Base-by-base conservation (phyloP, 1,140 invertebrate genomes). In the Subanguina moxae region DNA sequence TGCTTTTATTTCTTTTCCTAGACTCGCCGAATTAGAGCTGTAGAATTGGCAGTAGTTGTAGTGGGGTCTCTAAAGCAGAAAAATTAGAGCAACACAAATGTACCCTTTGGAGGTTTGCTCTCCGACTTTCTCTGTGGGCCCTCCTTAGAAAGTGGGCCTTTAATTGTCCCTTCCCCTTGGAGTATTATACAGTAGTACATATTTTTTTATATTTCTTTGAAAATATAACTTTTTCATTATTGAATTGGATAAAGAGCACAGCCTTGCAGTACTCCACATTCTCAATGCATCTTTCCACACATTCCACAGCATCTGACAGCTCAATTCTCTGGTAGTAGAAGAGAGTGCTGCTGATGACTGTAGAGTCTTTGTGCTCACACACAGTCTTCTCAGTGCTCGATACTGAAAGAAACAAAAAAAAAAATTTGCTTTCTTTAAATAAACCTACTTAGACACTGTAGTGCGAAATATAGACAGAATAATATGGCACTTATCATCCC, bases 201-300 rank as follows among this genome's bases (percentile, higher is more conserved):
- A 17, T 68, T 70, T 48, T 38, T 68, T 70, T 5, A 67, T 19
- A 15, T 56, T 56, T 13, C 13, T 28, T 56, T 5, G 3, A 23
- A 56, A 23, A 23, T 56, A 23, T 28, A 56, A 3, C 45, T 9
- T 56, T 28, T 23, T 56, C 52, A 5, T 56, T 3, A 56, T n/a
- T 42, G 23, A 63, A 17, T 58, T 78, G 64, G 19, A 68, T 45
- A 43, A 57, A 77, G 17, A 72, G 64, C 28, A 67, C 72, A 27
- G 77, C 48, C 25, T 59, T 43, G 64, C 76, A 77, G 43, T 64
- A 71, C 3, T 78, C 72, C 46, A 66, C 68, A 32, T 70, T 70
- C 56, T 77, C 76, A 17, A 77, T 70, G 58, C 76, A 77, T 30
- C 76, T 64, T 65, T 77, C 76, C 19, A 77, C 69, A 62, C 76